These are phyloP conservation scores for Lagria hirta DNA, from an alignment of 2,888 invertebrate species.

Conservation along the genomic window DNA sequence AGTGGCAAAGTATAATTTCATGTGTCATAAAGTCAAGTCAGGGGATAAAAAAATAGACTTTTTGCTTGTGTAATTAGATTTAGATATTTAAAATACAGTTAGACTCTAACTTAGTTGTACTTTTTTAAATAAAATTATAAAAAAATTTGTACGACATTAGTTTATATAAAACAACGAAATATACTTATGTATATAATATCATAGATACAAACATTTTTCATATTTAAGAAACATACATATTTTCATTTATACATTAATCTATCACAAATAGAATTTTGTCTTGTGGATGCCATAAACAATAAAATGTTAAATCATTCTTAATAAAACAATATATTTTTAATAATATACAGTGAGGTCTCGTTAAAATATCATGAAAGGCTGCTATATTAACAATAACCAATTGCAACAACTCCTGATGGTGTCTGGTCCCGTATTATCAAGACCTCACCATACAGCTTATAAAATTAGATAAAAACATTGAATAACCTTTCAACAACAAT, in stretches of 20 bases:
- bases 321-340: slow-evolving; percentile 35
- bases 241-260: slow-evolving; percentile 46
- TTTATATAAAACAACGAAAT: neutral
- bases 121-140: too few relatives aligned
- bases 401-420: neutral
- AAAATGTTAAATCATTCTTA: slow-evolving; percentile 34
- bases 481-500: slow-evolving; percentile 13
- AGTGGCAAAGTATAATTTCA: too few relatives aligned
- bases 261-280: slow-evolving; percentile 47
- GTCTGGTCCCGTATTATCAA: slow-evolving; percentile 18
- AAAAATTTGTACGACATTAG: slow-evolving; percentile 6
- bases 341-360: slow-evolving; percentile 16
- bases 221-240: slow-evolving; percentile 47
- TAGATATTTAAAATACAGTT: too few relatives aligned
- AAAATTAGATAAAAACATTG: slow-evolving; percentile 17
- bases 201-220: slow-evolving; percentile 43
- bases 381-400: slow-evolving; percentile 1
- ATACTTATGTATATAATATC: slow-evolving; percentile 43
- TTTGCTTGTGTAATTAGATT: too few relatives aligned
- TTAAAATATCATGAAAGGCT: slow-evolving; percentile 2
- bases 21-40: too few relatives aligned
- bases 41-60: too few relatives aligned
- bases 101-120: too few relatives aligned
- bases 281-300: slow-evolving; percentile 39
- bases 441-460: slow-evolving; percentile 5